These are phyloP conservation scores for Gambelia wislizenii DNA, from an alignment of 2,797 vertebrate species.

Conservation along the genomic window DNA sequence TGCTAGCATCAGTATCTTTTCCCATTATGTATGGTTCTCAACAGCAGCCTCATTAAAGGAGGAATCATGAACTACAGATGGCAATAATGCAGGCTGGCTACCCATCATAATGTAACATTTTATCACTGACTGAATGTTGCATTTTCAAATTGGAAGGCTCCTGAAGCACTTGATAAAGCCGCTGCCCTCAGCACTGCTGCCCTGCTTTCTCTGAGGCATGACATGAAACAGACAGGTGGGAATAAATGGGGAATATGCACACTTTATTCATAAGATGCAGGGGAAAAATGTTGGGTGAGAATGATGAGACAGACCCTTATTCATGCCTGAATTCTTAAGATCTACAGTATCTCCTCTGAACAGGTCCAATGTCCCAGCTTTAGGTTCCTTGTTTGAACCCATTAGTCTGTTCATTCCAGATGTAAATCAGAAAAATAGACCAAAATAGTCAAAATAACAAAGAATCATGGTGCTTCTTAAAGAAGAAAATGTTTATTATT, in stretches of 20 bases:
- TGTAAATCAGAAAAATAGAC: background rate
- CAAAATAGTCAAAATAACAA: background rate
- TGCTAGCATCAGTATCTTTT: constrained; percentile 57
- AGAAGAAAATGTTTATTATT: background rate
- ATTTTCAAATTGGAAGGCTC: constrained; percentile 68
- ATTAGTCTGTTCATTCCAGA: background rate
- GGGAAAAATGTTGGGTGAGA: background rate
- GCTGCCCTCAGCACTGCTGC: constrained; percentile 50
- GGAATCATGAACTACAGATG: constrained; percentile 52
- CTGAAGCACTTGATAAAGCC: constrained; percentile 59
- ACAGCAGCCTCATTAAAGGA: constrained; percentile 67
- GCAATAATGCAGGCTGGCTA: constrained; percentile 66
- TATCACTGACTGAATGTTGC: constrained; percentile 65
- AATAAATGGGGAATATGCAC: background rate
- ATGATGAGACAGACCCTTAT: background rate
- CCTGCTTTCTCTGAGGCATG: constrained; percentile 49
- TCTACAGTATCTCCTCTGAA: background rate
- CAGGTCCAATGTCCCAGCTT: background rate
- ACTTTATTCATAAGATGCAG: background rate
- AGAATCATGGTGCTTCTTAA: background rate
- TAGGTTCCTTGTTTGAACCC: background rate
- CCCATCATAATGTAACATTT: constrained; percentile 69
- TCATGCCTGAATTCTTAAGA: background rate
- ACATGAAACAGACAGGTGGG: constrained; percentile 30
- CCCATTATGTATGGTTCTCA: constrained; percentile 52